Conservation (phyloP, 1,140 invertebrate genomes). For the Trachelipus rathkii region DNA sequence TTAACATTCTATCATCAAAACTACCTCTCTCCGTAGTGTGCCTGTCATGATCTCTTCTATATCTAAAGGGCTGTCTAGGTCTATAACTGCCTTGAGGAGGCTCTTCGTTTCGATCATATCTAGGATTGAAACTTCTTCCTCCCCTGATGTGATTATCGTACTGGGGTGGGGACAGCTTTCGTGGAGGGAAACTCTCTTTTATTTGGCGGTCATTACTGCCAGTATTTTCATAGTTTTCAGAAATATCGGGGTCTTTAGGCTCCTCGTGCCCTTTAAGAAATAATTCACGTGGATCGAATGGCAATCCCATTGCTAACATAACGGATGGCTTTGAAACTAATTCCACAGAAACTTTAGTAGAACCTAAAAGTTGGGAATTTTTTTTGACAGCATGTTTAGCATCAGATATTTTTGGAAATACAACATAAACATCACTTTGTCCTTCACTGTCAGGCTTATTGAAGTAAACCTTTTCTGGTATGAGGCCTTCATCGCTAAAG, state of each 20-base stretch:
- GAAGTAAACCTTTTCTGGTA: slow-evolving; percentile 40
- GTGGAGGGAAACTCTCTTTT: not conserved
- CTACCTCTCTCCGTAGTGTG: slow-evolving; percentile 9
- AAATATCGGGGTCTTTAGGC: too few relatives aligned
- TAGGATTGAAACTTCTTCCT: slow-evolving; percentile 28
- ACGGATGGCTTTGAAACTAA: slow-evolving; percentile 40
- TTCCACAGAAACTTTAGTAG: slow-evolving; percentile 34
- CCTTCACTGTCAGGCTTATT: slow-evolving; percentile 26
- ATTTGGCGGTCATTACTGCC: not conserved
- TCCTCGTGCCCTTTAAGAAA: slow-evolving; percentile 34
- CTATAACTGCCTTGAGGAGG: slow-evolving; percentile 38
- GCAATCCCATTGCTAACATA: slow-evolving; percentile 44
- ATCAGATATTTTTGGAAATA: slow-evolving; percentile 38
- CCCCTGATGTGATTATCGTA: slow-evolving; percentile 13
- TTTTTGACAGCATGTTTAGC: slow-evolving; percentile 34
- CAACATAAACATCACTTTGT: slow-evolving; percentile 31
- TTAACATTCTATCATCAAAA: slow-evolving; percentile 33
- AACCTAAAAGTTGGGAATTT: slow-evolving; percentile 34
- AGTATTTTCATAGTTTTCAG: not conserved
- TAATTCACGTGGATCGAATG: slow-evolving; percentile 41
- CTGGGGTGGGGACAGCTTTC: not conserved
- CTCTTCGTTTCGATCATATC: slow-evolving; percentile 30
- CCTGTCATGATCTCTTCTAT: not conserved
- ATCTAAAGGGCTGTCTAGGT: slow-evolving; percentile 8
- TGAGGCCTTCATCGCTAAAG: slow-evolving; percentile 42